These are phyloP conservation scores for Brachystomella parvula DNA, from an alignment of 1,140 invertebrate genomes.

Conservation along the genomic window DNA sequence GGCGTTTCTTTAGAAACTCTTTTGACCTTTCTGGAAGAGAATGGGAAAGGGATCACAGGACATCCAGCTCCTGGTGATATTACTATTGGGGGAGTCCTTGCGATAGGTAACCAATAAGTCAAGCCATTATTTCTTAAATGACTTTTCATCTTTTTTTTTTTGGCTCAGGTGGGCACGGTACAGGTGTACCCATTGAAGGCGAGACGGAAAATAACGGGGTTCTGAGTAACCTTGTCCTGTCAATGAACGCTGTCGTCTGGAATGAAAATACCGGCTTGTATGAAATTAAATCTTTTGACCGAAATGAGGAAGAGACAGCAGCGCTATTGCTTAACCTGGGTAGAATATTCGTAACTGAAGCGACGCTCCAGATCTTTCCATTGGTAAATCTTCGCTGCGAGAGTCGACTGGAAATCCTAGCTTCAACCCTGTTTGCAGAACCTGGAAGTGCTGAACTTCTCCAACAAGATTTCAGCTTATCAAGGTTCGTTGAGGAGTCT, in stretches of 20 bases:
- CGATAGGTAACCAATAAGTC: slow-evolving; percentile 7
- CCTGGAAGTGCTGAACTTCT: not conserved
- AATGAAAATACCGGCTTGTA: not conserved
- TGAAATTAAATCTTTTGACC: slow-evolving; percentile 11
- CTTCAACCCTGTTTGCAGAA: slow-evolving; percentile 14
- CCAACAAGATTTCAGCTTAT: not conserved
- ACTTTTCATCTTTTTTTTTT: not conserved
- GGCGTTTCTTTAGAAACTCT: slow-evolving; percentile 9
- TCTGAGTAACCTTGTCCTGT: slow-evolving; percentile 22
- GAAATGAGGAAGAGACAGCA: slow-evolving; percentile 8
- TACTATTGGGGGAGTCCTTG: slow-evolving; percentile 26
- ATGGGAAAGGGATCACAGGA: not conserved
- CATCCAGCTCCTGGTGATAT: slow-evolving; percentile 17
- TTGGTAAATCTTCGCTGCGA: slow-evolving; percentile 21
- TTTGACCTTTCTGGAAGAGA: slow-evolving; percentile 14
- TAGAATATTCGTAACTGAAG: slow-evolving; percentile 20
- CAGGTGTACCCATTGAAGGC: slow-evolving; percentile 2
- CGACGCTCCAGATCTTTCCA: slow-evolving; percentile 7
- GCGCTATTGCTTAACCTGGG: slow-evolving; percentile 20
- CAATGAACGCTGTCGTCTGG: slow-evolving; percentile 24
- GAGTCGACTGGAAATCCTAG: slow-evolving; percentile 20
- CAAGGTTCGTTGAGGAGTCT: not conserved
- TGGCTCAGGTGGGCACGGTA: slow-evolving; percentile 19
- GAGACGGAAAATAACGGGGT: not conserved
- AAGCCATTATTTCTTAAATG: not conserved